Conservation (phyloP, 2,113 vertebrate species). For the Pseudolaguvia tuberculata region DNA sequence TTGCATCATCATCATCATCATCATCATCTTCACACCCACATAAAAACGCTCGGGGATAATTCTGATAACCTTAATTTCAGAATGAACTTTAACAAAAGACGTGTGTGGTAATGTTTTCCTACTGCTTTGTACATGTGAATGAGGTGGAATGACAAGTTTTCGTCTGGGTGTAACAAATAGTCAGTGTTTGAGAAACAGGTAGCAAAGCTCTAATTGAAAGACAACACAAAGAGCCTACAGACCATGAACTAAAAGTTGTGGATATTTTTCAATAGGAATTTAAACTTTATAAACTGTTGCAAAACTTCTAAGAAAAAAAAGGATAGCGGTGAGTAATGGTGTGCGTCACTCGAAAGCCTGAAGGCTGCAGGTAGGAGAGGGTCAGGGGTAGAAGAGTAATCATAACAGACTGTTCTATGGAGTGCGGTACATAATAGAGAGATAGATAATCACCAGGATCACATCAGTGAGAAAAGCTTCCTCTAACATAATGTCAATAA, state of each 20-base stretch:
- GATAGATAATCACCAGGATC: constrained; percentile 33
- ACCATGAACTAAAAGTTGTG: neutral
- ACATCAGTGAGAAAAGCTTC: no score
- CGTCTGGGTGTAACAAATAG: neutral
- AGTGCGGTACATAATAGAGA: neutral
- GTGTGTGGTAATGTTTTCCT: neutral
- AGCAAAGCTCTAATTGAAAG: neutral
- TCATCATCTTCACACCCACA: neutral
- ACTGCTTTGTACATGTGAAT: neutral
- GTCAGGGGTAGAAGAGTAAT: neutral
- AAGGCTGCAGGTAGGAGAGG: neutral
- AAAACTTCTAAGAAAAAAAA: neutral
- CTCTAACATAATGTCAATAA: no score
- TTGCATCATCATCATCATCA: neutral
- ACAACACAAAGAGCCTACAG: neutral
- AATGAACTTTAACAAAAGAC: neutral
- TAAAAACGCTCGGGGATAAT: neutral
- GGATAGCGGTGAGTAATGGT: neutral
- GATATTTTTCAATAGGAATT: neutral
- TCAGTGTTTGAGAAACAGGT: neutral
- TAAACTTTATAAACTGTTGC: neutral
- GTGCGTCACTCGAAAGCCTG: neutral
- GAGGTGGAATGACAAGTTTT: neutral
- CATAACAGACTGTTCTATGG: constrained; percentile 16
- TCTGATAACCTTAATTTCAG: neutral